Evolutionary conservation across 1,140 invertebrate species (phyloP), one percentile per base, ranked within the genome.

Genomic region (Uloborus diversus): DNA sequence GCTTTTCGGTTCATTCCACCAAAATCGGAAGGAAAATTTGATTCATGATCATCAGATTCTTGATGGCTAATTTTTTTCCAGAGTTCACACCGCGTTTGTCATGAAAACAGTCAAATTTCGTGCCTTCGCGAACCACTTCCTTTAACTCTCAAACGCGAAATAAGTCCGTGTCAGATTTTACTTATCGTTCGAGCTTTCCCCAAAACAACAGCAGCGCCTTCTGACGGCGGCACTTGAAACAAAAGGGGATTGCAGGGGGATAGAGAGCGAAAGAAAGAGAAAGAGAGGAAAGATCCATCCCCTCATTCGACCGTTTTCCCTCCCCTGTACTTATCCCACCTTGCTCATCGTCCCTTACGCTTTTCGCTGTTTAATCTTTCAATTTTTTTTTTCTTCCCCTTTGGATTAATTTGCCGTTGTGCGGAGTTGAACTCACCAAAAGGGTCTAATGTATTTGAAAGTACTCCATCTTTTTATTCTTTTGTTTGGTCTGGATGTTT

Each of bases 191-290:
- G 27, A 56, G 30, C n/a, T 30, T 42, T 17, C 25, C 59, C 37
- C 28, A 14, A 28, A 0, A 14, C 59, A 7, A 20, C 28, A 42
- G 13, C 35, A 78, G 73, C 73, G 73, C 59, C 73, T 51, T 51
- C 73, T 78, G 30, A 9, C 62, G 73, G 32, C 37, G 32, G 14
- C 62, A 23, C 42, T 66, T 56, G 73, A 78, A 78, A 78, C 73
- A 78, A 78, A 61, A 57, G 49, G 59, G 73, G 51, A 37, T 62
- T 33, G n/a, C 20, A 2, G 51, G 57, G 49, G 33, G 47, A 65
- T 65, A 65, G 62, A 51, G 35, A 73, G 69, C 53, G 32, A 51
- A 4, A 49, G 25, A 66, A 20, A 14, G 35, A 42, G 53, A 32
- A 25, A 14, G 61, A 33, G 35, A 27, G 42, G 71, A n/a, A 23